Conservation (phyloP, 2,113 vertebrate genomes). For the Hassar affinis region DNA sequence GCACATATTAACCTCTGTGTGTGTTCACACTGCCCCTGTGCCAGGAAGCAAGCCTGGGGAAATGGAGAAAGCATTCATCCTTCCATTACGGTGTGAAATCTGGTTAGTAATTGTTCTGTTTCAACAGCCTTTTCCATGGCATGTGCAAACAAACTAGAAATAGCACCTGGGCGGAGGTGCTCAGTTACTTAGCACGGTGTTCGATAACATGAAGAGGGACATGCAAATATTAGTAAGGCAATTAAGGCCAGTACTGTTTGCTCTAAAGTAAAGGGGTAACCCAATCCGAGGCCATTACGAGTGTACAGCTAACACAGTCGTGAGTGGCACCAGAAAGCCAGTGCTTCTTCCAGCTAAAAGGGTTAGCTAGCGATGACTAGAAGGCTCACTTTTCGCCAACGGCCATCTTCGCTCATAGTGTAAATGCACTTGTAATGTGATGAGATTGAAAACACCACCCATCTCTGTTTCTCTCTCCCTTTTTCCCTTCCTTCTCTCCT, state of each 20-base stretch:
- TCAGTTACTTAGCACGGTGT: conserved; percentile 70
- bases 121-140: conserved; percentile 57
- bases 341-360: conserved; percentile 70
- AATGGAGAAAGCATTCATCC: conserved; percentile 55
- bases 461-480: conserved; percentile 41
- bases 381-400: conserved; percentile 68
- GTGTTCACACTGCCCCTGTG: neutral
- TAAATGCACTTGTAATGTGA: conserved; percentile 66
- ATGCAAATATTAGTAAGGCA: conserved; percentile 77
- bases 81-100: conserved; percentile 66
- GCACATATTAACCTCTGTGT: neutral
- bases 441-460: conserved; percentile 61
- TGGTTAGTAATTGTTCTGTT: conserved; percentile 65
- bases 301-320: conserved; percentile 61
- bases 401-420: conserved; percentile 57
- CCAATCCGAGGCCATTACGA: conserved; percentile 71
- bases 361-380: conserved; percentile 59
- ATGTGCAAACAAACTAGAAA: conserved; percentile 72
- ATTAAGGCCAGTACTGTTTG: conserved; percentile 72
- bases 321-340: conserved; percentile 60
- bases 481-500: conserved; percentile 46
- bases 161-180: conserved; percentile 55
- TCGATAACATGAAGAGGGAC: conserved; percentile 71
- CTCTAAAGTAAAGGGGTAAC: conserved; percentile 73
- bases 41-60: conserved; percentile 40